These are phyloP conservation scores for Perithous albicinctus DNA, from an alignment of 2,888 invertebrate species.

Conservation along the genomic window DNA sequence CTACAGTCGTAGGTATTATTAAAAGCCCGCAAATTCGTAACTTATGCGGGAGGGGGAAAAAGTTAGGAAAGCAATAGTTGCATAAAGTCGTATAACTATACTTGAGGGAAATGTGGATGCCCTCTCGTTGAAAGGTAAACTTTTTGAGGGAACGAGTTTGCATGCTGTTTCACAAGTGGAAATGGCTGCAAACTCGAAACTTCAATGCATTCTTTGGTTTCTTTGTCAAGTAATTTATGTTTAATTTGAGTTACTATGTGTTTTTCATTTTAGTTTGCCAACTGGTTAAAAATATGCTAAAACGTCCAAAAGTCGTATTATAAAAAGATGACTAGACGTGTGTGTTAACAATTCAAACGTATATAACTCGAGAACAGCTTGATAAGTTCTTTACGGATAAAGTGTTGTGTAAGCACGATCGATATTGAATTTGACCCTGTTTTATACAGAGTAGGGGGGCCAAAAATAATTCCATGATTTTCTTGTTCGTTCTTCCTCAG, in stretches of 20 bases:
- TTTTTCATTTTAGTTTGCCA: too few species aligned
- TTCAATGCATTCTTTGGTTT: background rate
- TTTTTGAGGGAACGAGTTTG: background rate
- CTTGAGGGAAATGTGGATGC: slow-evolving; percentile 1
- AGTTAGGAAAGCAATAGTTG: background rate
- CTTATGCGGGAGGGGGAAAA: background rate
- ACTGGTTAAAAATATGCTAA: too few species aligned
- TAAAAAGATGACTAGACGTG: too few species aligned
- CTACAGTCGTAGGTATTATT: background rate
- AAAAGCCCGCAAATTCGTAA: background rate
- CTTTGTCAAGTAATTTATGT: background rate
- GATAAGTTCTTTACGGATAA: too few species aligned
- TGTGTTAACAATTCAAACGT: too few species aligned
- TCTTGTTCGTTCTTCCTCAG: too few species aligned
- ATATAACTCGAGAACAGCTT: too few species aligned
- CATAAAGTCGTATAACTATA: slow-evolving; percentile 10
- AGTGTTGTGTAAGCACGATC: too few species aligned
- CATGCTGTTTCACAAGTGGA: background rate
- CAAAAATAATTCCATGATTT: too few species aligned
- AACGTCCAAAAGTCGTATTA: too few species aligned
- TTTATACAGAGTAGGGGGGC: too few species aligned
- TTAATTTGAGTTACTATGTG: background rate
- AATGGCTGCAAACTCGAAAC: background rate
- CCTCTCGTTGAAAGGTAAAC: slow-evolving; percentile 13
- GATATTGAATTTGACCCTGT: too few species aligned